Percentiles rank a stretch among this genome's conserved stretches.
phyloP scores from a whole-genome alignment of 2,888 invertebrate species.

The Drosophila histrio region DNA sequence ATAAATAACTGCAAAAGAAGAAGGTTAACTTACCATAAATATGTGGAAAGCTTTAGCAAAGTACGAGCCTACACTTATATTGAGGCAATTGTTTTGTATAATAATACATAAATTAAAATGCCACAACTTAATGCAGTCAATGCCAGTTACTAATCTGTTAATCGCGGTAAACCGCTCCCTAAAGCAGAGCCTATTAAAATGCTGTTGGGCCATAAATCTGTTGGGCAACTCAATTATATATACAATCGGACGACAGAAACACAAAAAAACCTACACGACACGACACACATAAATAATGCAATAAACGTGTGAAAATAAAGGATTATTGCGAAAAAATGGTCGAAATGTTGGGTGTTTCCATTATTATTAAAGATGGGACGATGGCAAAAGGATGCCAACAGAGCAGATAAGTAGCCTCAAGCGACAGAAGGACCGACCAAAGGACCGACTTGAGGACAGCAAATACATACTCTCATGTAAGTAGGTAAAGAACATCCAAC shows the following conservation, averaged over 20 bases:
- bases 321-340: constrained; percentile 24
- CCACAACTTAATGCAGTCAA: constrained; percentile 14
- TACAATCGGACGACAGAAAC: constrained; percentile 50
- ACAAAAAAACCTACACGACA: constrained; percentile 16
- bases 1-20: not conserved
- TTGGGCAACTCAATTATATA: constrained; percentile 57
- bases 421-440: not conserved
- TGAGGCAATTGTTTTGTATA: not conserved
- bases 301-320: constrained; percentile 57
- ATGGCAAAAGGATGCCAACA: constrained; percentile 25
- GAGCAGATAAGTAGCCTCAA: constrained; percentile 34
- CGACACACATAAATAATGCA: constrained; percentile 56
- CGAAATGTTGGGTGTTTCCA: constrained; percentile 1
- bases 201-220: constrained; percentile 49
- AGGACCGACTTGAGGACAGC: not conserved
- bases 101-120: constrained; percentile 16
- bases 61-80: not conserved
- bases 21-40: not conserved
- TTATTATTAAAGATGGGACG: constrained; percentile 47
- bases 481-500: not conserved
- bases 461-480: not conserved
- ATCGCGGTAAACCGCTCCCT: constrained; percentile 20
- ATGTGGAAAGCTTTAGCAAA: not conserved
- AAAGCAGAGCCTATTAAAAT: constrained; percentile 38
- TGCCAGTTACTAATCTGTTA: constrained; percentile 29